Conservation (phyloP, 1,140 invertebrate species). For the Dreissena polymorpha region DNA sequence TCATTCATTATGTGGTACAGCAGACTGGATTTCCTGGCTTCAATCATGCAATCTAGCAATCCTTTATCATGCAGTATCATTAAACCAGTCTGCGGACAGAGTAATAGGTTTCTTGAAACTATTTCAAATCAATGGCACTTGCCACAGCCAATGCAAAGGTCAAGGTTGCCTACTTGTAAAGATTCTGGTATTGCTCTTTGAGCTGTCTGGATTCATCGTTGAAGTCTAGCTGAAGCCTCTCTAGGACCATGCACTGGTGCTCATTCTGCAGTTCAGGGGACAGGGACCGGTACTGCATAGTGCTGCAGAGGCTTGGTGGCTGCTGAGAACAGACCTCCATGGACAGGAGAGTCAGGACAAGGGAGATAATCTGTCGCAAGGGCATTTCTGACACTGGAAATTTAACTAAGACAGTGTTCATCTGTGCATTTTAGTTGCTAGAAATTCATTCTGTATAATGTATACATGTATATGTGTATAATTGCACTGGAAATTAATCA, state of each 20-base stretch:
- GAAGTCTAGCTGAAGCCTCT: conserved; percentile 64
- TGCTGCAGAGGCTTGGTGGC: conserved; percentile 58
- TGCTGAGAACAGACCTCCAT: background rate
- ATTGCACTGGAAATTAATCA: no score
- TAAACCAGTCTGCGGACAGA: background rate
- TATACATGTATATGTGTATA: no score
- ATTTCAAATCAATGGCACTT: background rate
- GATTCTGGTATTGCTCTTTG: conserved; percentile 53
- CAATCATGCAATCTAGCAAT: background rate
- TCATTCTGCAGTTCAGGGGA: conserved; percentile 66
- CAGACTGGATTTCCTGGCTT: no score
- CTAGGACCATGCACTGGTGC: conserved; percentile 69
- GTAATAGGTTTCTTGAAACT: background rate
- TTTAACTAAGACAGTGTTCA: background rate
- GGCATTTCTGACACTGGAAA: background rate
- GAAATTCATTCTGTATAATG: background rate
- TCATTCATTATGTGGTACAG: no score
- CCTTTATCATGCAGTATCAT: background rate
- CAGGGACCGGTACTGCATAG: conserved; percentile 59
- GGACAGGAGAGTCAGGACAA: background rate
- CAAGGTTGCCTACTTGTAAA: conserved; percentile 57
- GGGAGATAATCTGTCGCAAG: background rate
- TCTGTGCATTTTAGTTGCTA: background rate
- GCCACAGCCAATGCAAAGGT: no score
- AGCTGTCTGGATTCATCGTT: conserved; percentile 42